These are phyloP conservation scores for Cirrhinus mrigala DNA, from an alignment of 2,797 vertebrate species.

Conservation along the genomic window DNA sequence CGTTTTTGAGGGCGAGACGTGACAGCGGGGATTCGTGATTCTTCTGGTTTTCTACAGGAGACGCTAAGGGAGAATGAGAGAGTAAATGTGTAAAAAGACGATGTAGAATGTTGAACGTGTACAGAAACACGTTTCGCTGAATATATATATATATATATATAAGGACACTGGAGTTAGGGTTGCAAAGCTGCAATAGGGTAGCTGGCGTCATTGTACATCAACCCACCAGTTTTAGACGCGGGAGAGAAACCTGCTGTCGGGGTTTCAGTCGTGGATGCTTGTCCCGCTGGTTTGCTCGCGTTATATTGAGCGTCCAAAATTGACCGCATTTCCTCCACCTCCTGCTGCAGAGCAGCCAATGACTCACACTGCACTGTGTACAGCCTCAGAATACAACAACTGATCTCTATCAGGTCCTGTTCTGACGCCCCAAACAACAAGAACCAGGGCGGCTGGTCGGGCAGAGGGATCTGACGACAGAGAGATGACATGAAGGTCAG, in stretches of 20 bases:
- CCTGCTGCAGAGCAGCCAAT: constrained; percentile 51
- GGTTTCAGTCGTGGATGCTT: constrained; percentile 63
- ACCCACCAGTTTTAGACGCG: constrained; percentile 76
- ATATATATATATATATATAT: background rate
- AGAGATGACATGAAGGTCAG: background rate
- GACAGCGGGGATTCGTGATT: constrained; percentile 77
- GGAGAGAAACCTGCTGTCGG: constrained; percentile 82
- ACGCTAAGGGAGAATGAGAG: background rate
- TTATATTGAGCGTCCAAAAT: constrained; percentile 48
- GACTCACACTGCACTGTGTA: constrained; percentile 70
- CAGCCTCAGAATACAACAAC: constrained; percentile 81
- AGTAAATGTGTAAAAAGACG: background rate
- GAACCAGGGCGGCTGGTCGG: constrained; percentile 87
- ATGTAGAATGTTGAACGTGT: background rate
- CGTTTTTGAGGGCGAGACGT: constrained; percentile 76
- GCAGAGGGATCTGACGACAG: constrained; percentile 81
- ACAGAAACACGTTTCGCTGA: background rate
- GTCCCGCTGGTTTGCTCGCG: constrained; percentile 16
- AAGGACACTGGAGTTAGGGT: too few relatives aligned
- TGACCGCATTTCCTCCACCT: constrained; percentile 54
- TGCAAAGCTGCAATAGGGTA: too few relatives aligned
- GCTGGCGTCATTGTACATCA: background rate
- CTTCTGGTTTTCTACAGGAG: constrained; percentile 78
- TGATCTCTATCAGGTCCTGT: constrained; percentile 85
- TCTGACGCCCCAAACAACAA: constrained; percentile 83